Evolutionary conservation across 2,888 invertebrate species (phyloP).

Genomic region (Emmelina monodactyla): DNA sequence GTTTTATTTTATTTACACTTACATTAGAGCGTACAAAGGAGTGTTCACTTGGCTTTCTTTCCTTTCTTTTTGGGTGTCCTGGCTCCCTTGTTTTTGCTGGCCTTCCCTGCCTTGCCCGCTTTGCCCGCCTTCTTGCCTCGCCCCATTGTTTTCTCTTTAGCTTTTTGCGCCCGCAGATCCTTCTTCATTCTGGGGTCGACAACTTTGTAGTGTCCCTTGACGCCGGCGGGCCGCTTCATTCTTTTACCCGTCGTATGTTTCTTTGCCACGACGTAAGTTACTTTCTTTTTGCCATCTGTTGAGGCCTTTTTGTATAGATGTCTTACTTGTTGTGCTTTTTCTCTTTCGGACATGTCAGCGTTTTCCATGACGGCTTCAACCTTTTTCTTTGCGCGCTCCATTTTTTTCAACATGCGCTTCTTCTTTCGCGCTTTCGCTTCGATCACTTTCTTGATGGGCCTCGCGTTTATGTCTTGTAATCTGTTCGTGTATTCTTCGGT

Average conservation of each 20-base stretch:
- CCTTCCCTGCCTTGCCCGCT: slow-evolving; percentile 9
- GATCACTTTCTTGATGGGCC: slow-evolving; percentile 97
- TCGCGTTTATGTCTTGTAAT: slow-evolving; percentile 85
- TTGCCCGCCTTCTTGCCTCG: slow-evolving; percentile 43
- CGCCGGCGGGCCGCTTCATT: slow-evolving; percentile 81
- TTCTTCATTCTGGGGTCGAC: slow-evolving; percentile 97
- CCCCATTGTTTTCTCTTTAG: slow-evolving; percentile 66
- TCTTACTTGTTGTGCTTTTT: slow-evolving; percentile 92
- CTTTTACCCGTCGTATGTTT: slow-evolving; percentile 82
- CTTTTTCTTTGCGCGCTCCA: slow-evolving; percentile 95
- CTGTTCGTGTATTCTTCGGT: slow-evolving; percentile 86
- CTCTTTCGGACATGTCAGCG: slow-evolving; percentile 87
- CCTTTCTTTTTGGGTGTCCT: slow-evolving; percentile 30
- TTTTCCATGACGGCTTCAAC: slow-evolving; percentile 93
- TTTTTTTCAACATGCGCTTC: slow-evolving; percentile 82
- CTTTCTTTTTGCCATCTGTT: slow-evolving; percentile 84
- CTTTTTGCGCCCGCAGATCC: slow-evolving; percentile 77
- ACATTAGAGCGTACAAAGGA: too few species aligned
- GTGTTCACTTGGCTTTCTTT: slow-evolving; percentile 31
- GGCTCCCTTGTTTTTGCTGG: slow-evolving; percentile 12
- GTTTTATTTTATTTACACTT: too few species aligned
- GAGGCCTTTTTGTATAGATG: slow-evolving; percentile 91
- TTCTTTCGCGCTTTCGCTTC: slow-evolving; percentile 99
- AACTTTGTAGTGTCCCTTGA: slow-evolving; percentile 92
- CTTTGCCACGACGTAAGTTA: slow-evolving; percentile 93